Evolutionary conservation across 2,113 vertebrate species (phyloP).

Genomic region (Columbina picui): DNA sequence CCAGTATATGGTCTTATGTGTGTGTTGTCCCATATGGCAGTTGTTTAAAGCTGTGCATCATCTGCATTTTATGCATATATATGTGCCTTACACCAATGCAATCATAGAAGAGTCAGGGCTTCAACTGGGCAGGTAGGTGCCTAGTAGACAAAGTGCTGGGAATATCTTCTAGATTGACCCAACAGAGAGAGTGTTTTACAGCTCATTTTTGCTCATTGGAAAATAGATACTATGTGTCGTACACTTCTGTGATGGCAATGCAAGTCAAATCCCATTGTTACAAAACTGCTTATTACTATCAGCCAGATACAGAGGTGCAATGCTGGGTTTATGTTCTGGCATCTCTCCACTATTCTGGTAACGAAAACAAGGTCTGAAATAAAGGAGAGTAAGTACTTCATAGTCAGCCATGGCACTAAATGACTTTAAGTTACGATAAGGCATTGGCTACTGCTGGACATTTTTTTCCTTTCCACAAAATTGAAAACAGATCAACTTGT

Average conservation of each 20-base stretch:
- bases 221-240: neutral
- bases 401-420: neutral
- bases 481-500: neutral
- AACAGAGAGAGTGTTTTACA: neutral
- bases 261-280: neutral
- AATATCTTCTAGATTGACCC: neutral
- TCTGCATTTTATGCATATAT: neutral
- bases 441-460: neutral
- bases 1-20: accelerated
- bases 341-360: neutral
- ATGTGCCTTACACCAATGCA: neutral
- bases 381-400: neutral
- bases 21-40: neutral
- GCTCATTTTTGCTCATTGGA: neutral
- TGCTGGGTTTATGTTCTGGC: neutral
- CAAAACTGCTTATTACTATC: neutral
- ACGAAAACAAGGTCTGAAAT: neutral
- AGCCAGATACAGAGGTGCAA: neutral
- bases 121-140: neutral
- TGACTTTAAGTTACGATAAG: neutral
- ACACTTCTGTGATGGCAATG: neutral
- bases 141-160: no score
- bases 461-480: slow-evolving; percentile 14
- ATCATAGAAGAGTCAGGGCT: neutral
- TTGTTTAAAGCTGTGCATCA: neutral